These are phyloP conservation scores for Lepidostoma basale DNA, from an alignment of 1,140 invertebrate genomes.

Conservation along the genomic window DNA sequence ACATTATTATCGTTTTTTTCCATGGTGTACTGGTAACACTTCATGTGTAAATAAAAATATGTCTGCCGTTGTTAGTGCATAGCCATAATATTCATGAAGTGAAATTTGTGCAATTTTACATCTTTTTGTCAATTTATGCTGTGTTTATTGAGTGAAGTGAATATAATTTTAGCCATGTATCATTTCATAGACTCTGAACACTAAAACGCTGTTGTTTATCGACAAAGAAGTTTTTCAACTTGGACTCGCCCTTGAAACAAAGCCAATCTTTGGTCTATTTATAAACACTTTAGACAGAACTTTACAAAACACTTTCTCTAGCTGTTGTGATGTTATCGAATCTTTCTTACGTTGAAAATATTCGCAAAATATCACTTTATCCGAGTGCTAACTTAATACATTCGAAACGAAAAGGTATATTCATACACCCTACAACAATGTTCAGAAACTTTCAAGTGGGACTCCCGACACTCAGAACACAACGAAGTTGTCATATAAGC, in stretches of 20 bases:
- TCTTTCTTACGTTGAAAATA: constrained; percentile 58
- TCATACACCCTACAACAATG: constrained; percentile 82
- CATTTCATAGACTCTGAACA: constrained; percentile 32
- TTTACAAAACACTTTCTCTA: constrained; percentile 8
- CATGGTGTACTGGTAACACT: no score
- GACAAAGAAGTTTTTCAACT: constrained; percentile 2
- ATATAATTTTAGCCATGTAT: constrained; percentile 19
- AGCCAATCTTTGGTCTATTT: constrained; percentile 37
- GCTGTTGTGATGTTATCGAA: constrained; percentile 60
- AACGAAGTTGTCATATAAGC: constrained; percentile 51
- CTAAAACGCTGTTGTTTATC: constrained; percentile 10
- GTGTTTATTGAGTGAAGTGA: constrained; percentile 10
- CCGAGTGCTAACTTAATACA: constrained; percentile 59
- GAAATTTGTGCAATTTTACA: constrained; percentile 1
- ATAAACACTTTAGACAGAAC: constrained; percentile 26
- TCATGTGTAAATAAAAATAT: constrained; percentile 35
- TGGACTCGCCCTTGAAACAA: constrained; percentile 37
- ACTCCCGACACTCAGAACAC: constrained; percentile 50
- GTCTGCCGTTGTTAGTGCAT: constrained; percentile 20
- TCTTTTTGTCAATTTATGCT: background rate
- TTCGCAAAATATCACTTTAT: constrained; percentile 59
- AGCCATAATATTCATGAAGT: background rate
- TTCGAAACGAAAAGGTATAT: constrained; percentile 76
- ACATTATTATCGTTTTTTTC: no score
- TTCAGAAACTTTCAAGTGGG: constrained; percentile 67